A percentile compares a stretch with the other conserved stretches of the same genome.
Evolutionary conservation across 2,113 vertebrate genomes (phyloP).

Genomic region (Brachyhypopomus occidentalis): DNA sequence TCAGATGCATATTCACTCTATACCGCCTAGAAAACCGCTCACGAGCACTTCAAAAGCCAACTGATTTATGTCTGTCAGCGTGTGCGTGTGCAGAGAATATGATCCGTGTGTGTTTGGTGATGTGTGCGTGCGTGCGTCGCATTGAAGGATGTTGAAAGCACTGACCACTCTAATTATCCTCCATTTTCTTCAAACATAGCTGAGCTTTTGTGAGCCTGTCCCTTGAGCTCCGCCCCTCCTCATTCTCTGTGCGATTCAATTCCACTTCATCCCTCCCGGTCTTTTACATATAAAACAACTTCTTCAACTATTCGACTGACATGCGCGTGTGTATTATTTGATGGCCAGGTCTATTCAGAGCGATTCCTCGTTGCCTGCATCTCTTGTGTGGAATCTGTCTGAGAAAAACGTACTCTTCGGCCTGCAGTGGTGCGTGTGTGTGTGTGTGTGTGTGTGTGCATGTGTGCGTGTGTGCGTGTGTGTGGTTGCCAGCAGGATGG

Average conservation of each 20-base stretch:
- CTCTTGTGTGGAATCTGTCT: slow-evolving; percentile 70
- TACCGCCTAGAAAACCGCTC: slow-evolving; percentile 56
- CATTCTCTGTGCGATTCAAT: slow-evolving; percentile 74
- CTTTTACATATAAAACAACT: slow-evolving; percentile 80
- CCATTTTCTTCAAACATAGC: slow-evolving; percentile 74
- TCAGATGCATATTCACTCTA: slow-evolving; percentile 52
- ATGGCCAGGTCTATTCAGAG: slow-evolving; percentile 64
- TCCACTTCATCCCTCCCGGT: slow-evolving; percentile 69
- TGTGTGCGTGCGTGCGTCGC: slow-evolving; percentile 33
- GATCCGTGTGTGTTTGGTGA: slow-evolving; percentile 59
- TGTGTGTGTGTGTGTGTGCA: not conserved
- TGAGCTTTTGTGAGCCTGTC: slow-evolving; percentile 64
- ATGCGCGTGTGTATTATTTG: slow-evolving; percentile 75
- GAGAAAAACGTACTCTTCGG: slow-evolving; percentile 60
- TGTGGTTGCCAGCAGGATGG: slow-evolving; percentile 51
- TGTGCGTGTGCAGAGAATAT: slow-evolving; percentile 66
- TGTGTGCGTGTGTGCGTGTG: not conserved
- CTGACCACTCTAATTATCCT: slow-evolving; percentile 74
- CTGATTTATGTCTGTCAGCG: slow-evolving; percentile 65
- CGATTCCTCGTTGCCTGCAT: slow-evolving; percentile 66
- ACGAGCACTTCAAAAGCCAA: slow-evolving; percentile 67
- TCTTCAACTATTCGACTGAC: slow-evolving; percentile 74
- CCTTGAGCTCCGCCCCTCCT: slow-evolving; percentile 60
- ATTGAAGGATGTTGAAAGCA: slow-evolving; percentile 56
- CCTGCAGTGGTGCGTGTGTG: slow-evolving; percentile 32